These are phyloP conservation scores for Chaetura pelagica DNA, from an alignment of 2,113 vertebrate genomes.

Conservation along the genomic window DNA sequence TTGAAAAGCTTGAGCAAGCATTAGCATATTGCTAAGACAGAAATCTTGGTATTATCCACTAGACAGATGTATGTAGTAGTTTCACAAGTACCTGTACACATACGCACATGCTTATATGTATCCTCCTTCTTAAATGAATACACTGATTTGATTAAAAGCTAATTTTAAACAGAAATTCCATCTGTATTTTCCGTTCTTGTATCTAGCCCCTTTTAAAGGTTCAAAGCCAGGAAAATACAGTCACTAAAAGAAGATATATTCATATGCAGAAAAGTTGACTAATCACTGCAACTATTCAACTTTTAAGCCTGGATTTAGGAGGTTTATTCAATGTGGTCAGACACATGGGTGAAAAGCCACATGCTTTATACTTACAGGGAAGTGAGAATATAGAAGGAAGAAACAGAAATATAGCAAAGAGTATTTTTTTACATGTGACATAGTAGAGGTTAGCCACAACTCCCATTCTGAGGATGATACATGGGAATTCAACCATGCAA, in stretches of 20 bases:
- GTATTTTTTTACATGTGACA: neutral
- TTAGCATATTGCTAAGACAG: constrained; percentile 8
- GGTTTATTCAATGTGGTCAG: neutral
- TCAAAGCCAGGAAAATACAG: neutral
- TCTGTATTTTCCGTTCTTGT: neutral
- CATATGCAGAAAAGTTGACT: neutral
- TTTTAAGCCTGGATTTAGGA: neutral
- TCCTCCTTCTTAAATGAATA: neutral
- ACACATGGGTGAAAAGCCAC: neutral
- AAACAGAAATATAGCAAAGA: neutral
- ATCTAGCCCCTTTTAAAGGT: neutral
- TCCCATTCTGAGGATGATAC: neutral
- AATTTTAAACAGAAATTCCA: neutral
- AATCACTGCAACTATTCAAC: neutral
- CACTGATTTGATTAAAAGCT: neutral
- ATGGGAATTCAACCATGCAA: constrained; percentile 22
- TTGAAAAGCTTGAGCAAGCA: constrained; percentile 49
- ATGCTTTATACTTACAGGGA: neutral
- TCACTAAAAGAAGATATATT: neutral
- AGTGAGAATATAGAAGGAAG: constrained; percentile 10
- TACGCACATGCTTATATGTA: neutral
- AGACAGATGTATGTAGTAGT: neutral
- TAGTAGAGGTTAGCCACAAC: constrained; percentile 3
- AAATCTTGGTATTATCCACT: neutral
- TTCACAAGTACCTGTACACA: neutral